phyloP scores from a whole-genome alignment of 2,113 vertebrate genomes.

The Tetrax tetrax region DNA sequence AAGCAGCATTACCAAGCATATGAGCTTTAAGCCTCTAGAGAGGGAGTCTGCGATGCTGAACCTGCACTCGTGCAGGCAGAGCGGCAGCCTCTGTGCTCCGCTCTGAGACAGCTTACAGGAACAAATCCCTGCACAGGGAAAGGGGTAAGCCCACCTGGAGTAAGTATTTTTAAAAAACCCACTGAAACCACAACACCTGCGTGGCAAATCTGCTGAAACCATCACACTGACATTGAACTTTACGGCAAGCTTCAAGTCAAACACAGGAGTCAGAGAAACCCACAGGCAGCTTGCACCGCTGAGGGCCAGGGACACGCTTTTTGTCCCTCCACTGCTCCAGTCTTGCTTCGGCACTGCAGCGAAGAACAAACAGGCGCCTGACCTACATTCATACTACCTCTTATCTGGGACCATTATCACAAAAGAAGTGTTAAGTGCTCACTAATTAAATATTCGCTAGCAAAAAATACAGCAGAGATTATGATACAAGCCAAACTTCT shows the following conservation, averaged over 20 bases:
- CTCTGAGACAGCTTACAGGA: neutral
- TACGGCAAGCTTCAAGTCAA: neutral
- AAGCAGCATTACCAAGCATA: neutral
- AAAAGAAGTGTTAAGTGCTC: neutral
- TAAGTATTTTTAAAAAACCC: neutral
- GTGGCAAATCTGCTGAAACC: neutral
- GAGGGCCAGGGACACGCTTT: neutral
- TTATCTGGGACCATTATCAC: neutral
- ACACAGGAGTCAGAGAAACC: neutral
- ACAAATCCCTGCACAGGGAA: neutral
- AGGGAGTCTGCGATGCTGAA: neutral
- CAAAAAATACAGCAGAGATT: neutral
- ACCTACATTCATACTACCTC: neutral
- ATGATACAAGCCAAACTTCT: neutral
- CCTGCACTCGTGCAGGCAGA: neutral
- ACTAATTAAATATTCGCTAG: constrained; percentile 10
- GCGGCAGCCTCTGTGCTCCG: fast-evolving
- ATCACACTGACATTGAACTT: neutral
- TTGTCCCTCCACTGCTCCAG: neutral
- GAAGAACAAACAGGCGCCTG: neutral
- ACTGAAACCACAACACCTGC: neutral
- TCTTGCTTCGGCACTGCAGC: neutral
- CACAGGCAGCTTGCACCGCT: neutral
- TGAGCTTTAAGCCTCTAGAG: neutral
- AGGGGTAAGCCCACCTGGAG: neutral